Conservation (phyloP, 1,140 invertebrate species). For the Portunus trituberculatus region DNA sequence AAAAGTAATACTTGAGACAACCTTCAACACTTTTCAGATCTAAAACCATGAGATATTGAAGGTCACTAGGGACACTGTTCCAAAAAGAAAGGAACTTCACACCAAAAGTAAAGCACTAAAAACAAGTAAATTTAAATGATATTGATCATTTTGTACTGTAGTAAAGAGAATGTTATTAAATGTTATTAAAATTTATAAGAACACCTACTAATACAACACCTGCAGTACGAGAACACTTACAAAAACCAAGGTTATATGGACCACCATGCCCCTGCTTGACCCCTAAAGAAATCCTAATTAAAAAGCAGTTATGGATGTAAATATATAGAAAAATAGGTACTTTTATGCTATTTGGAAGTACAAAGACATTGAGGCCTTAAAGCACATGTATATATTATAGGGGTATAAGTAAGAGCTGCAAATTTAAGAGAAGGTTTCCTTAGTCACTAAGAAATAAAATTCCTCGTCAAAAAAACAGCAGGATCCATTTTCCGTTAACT, state of each 20-base stretch:
- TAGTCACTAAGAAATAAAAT: not conserved
- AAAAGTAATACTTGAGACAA: constrained; percentile 33
- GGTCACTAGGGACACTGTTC: constrained; percentile 46
- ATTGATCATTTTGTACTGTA: constrained; percentile 67
- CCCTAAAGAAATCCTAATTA: constrained; percentile 41
- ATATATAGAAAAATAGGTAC: constrained; percentile 75
- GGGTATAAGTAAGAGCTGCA: constrained; percentile 55
- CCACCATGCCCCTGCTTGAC: constrained; percentile 62
- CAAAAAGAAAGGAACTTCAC: not conserved
- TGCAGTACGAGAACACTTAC: constrained; percentile 62
- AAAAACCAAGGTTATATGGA: constrained; percentile 38
- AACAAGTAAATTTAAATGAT: constrained; percentile 6
- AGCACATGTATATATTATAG: constrained; percentile 45
- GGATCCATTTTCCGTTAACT: too few relatives aligned
- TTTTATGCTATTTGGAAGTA: constrained; percentile 73
- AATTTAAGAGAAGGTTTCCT: not conserved
- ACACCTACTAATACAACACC: constrained; percentile 51
- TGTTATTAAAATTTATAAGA: constrained; percentile 45
- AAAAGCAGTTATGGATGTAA: constrained; percentile 63
- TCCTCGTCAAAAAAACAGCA: not conserved
- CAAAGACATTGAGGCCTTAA: constrained; percentile 66
- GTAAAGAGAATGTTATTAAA: constrained; percentile 60
- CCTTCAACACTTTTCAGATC: constrained; percentile 7
- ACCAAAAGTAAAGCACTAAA: not conserved
- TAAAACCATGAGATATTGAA: not conserved